Conservation (phyloP, 1,140 invertebrate species). For the Solenopsis invicta region DNA sequence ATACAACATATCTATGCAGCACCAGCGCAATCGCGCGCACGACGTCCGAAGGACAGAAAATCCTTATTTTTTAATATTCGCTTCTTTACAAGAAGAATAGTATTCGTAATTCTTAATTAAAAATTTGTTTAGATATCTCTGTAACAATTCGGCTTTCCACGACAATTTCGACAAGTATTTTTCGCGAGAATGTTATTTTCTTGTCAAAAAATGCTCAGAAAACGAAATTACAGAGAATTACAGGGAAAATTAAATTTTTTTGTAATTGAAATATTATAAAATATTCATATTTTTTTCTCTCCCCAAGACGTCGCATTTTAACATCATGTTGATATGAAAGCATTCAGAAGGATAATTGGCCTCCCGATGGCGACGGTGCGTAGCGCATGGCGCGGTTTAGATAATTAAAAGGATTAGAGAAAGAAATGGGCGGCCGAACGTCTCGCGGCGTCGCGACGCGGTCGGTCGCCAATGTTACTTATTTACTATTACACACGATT, state of each 20-base stretch:
- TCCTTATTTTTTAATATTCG: not conserved
- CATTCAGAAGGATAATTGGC: slow-evolving; percentile 30
- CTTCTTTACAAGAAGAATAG: not conserved
- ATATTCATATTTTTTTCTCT: slow-evolving; percentile 5
- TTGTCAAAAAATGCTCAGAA: not conserved
- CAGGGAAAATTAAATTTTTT: not conserved
- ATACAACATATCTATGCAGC: slow-evolving; percentile 86
- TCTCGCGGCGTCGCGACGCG: slow-evolving; percentile 54
- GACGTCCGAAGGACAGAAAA: slow-evolving; percentile 43
- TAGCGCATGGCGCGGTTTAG: slow-evolving; percentile 56
- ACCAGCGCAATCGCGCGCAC: slow-evolving; percentile 58
- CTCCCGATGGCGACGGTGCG: slow-evolving; percentile 43
- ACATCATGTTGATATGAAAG: not conserved
- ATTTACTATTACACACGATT: slow-evolving; percentile 80
- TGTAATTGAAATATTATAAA: not conserved
- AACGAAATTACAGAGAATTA: not conserved
- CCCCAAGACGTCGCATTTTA: slow-evolving; percentile 6
- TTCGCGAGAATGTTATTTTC: not conserved
- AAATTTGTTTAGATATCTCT: not conserved
- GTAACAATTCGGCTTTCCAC: not conserved
- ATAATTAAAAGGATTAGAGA: slow-evolving; percentile 60
- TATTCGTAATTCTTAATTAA: not conserved
- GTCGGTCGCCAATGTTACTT: slow-evolving; percentile 49
- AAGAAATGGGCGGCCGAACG: slow-evolving; percentile 54
- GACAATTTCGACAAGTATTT: not conserved